Base-by-base conservation (phyloP, 1,140 invertebrate genomes). In the Hylaeus anthracinus region DNA sequence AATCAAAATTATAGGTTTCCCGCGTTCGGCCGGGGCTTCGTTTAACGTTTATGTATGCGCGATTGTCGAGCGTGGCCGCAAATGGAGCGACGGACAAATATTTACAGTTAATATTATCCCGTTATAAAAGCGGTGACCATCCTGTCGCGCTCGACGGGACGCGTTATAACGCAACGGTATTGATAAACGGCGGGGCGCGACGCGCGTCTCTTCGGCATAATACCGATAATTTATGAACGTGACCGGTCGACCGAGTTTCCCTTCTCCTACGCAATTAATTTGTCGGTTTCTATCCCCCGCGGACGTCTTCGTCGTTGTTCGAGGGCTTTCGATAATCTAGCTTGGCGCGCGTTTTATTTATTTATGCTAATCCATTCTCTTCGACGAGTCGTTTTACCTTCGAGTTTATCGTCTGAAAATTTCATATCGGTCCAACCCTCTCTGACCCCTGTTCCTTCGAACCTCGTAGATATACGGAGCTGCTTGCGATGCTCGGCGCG, bases 291-390 rank as follows among this genome's bases (percentile, higher is more conserved):
- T 9, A 56, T 55, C 10, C 39, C 37, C 15, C 45, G 15, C 55
- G 58, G 6, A 64, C 39, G 5, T 67, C 53, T 70, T 61, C 8
- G 41, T 2, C 39, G 12, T 53, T 10, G n/a, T 55, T 9, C 3
- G 6, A 6, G 51, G 53, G 5, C 26, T 75, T 81, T 64, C 63
- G 37, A 73, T 64, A 37, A 6, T 45, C 10, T 4, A 10, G 43
- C 55, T 75, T 37, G 39, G 55, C 15, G 67, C 87, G 91, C 90
- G 85, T 92, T 92, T 92, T 92, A 92, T 92, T 92, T 91, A 92
- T 92, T 91, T 90, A 92, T 92, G 92, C 86, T 91, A 91, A 92
- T 63, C 75, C 43, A 39, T 48, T 85, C 86, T 87, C 83, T 84
- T 88, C 83, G 83, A 45, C 51, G 53, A 64, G 45, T 64, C 67